Base-by-base conservation (phyloP, 2,797 vertebrate genomes). In the Allobates femoralis region DNA sequence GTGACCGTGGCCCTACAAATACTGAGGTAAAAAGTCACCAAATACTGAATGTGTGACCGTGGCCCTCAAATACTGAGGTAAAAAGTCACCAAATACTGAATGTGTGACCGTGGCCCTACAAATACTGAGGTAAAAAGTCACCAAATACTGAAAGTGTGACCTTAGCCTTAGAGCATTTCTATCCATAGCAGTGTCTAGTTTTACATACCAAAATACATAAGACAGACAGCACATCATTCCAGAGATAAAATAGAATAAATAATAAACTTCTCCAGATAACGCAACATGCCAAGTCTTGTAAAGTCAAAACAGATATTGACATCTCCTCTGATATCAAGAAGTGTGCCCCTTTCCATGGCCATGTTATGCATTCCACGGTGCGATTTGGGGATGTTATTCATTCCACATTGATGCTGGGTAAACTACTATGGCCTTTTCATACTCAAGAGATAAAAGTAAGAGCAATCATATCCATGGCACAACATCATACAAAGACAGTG, bases 361-460 rank as follows among this genome's bases (percentile, higher is more conserved):
- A 79, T 79, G 77, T 62, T 79, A 79, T 62, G 32, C 77, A 79
- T 79, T 79, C 77, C 77, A 60, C 21, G 16, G 14, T 26, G 23
- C 18, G 58, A 79, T 26, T 41, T 41, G 77, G 18, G 53, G 18
- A 60, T 79, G 77, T 79, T 79, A 79, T 79, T 79, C 77, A 79
- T 79, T 79, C 77, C 77, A 26, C 32, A 62, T 60, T 62, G 23
- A 62, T 28, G 15, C 3, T 62, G 32, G 14, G 32, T 62, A 62
- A 41, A 55, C n/a, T 12, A 60, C 23, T 50, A 16, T 18, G 23
- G 41, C 50, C 41, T 74, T 37, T 15, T 74, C 21, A 74, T n/a
- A 50, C 23, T 74, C 71, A 73, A 73, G 21, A 46, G 37, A 74
- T 74, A 74, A 74, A 6, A 14, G 23, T n/a, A 50, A n/a, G 34